Conservation (phyloP, 2,113 vertebrate genomes). For the Ammodramus savannarum region DNA sequence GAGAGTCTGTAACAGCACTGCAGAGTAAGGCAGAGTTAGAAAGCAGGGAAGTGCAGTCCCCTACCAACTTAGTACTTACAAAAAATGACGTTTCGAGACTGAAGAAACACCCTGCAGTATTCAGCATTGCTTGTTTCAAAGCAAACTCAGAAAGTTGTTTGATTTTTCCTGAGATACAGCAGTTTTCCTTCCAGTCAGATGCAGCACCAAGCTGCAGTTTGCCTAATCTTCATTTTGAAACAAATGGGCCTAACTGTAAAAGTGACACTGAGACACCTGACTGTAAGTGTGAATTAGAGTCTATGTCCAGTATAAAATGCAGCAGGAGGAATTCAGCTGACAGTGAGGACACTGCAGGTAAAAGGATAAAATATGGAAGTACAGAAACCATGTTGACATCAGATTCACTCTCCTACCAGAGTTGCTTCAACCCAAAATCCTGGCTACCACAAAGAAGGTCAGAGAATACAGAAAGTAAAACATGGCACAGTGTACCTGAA, state of each 20-base stretch:
- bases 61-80: not conserved
- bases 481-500: constrained; percentile 59
- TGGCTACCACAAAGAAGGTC: not conserved
- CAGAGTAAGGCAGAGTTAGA: not conserved
- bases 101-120: not conserved
- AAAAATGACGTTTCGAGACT: not conserved
- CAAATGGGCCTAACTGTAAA: not conserved
- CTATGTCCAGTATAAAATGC: constrained; percentile 8
- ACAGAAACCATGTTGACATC: not conserved
- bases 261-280: not conserved
- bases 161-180: not conserved
- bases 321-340: not conserved
- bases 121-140: constrained; percentile 7
- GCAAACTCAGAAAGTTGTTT: constrained; percentile 63
- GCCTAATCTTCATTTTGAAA: constrained; percentile 57
- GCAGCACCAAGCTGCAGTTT: constrained; percentile 53
- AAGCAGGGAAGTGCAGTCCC: not conserved
- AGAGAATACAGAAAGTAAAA: constrained; percentile 5
- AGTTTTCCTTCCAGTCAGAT: not conserved
- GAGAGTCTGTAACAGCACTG: not conserved
- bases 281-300: not conserved
- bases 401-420: not conserved
- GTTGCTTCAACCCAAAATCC: not conserved
- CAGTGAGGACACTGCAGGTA: not conserved
- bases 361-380: not conserved